Conservation (phyloP, 2,888 invertebrate species). For the Thymelicus lineola region DNA sequence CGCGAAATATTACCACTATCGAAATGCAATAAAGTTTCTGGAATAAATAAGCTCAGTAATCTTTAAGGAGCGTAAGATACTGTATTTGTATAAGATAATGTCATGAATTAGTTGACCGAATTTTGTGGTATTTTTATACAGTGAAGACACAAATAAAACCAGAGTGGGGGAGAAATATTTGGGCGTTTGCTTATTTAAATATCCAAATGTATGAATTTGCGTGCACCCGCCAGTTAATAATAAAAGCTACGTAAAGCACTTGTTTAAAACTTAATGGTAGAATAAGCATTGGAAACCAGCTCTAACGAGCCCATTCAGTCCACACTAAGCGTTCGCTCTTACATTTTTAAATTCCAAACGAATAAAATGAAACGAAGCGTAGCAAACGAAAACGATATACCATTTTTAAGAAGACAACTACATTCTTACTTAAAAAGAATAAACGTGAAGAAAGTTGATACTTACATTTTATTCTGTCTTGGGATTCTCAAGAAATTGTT, state of each 20-base stretch:
- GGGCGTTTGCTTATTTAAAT: not conserved
- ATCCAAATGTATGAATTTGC: not conserved
- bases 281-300: constrained; percentile 17
- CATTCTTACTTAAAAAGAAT: constrained; percentile 19
- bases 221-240: not conserved
- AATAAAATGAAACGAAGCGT: constrained; percentile 21
- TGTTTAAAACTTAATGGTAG: constrained; percentile 8
- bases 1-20: constrained; percentile 46
- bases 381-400: constrained; percentile 27
- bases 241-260: not conserved
- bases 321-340: constrained; percentile 23
- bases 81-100: not conserved
- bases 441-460: constrained; percentile 14
- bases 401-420: constrained; percentile 28
- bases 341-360: constrained; percentile 29
- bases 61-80: not conserved
- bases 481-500: constrained; percentile 10
- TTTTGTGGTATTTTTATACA: no score
- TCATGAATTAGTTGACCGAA: not conserved
- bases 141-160: no score
- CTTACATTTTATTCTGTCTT: constrained; percentile 19
- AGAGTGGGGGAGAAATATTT: no score
- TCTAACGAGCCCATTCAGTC: constrained; percentile 12
- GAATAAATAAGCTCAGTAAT: not conserved
- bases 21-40: constrained; percentile 31